Evolutionary conservation across 2,797 vertebrate genomes (phyloP).

Genomic region (Falco biarmicus): DNA sequence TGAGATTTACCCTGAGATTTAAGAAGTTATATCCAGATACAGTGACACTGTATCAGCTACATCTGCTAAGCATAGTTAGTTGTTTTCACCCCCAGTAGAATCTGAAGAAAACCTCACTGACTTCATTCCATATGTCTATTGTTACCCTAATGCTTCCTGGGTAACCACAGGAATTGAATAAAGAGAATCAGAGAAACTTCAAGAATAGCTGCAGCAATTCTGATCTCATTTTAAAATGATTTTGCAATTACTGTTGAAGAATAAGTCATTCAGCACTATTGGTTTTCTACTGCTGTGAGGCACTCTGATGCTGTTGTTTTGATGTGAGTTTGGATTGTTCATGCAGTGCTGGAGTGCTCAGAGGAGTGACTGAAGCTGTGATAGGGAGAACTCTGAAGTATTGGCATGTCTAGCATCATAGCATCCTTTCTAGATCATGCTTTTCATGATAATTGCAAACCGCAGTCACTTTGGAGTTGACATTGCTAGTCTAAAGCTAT

Average conservation of each 20-base stretch:
- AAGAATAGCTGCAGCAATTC: slow-evolving; percentile 8
- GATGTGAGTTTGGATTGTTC: slow-evolving; percentile 11
- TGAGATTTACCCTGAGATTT: neutral
- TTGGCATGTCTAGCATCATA: neutral
- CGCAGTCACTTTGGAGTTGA: neutral
- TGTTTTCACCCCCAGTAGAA: neutral
- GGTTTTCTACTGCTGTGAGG: slow-evolving; percentile 14
- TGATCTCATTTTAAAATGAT: slow-evolving; percentile 37
- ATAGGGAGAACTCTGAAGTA: neutral
- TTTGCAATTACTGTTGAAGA: slow-evolving; percentile 19
- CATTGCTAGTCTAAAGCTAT: neutral
- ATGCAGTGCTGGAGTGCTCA: neutral
- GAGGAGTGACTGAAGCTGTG: neutral
- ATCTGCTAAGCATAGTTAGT: neutral
- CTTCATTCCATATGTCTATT: slow-evolving; percentile 3
- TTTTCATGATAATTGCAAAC: neutral
- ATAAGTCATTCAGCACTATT: neutral
- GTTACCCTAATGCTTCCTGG: slow-evolving; percentile 19
- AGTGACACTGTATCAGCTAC: neutral
- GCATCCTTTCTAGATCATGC: neutral
- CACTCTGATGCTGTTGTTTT: slow-evolving; percentile 4
- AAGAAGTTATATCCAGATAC: neutral
- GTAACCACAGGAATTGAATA: slow-evolving; percentile 10
- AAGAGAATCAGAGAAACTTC: neutral
- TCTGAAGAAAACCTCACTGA: neutral